Evolutionary conservation across 2,113 vertebrate genomes (phyloP).

Genomic region (Columba janthina): DNA sequence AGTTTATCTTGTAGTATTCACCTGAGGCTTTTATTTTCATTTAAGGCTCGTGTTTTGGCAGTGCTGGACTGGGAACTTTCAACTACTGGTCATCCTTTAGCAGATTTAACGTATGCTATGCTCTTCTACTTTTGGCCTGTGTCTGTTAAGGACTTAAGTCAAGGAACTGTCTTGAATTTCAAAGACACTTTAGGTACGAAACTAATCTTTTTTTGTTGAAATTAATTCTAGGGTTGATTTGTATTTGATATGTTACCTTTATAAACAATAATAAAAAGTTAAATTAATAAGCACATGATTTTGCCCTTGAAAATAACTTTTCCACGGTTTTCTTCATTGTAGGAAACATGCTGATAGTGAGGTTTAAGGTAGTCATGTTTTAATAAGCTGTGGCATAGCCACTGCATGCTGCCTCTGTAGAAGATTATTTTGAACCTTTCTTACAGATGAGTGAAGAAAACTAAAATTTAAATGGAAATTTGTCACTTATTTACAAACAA

Average conservation of each 20-base stretch:
- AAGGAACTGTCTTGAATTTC: background rate
- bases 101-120: constrained; percentile 84
- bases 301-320: background rate
- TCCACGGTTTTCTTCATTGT: background rate
- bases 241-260: background rate
- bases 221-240: background rate
- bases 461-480: background rate
- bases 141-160: background rate
- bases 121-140: constrained; percentile 80
- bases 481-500: background rate
- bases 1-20: background rate
- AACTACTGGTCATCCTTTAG: constrained; percentile 88
- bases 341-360: background rate
- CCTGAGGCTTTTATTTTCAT: constrained; percentile 27
- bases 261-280: background rate
- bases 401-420: background rate
- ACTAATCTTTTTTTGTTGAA: background rate
- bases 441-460: background rate
- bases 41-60: constrained; percentile 85
- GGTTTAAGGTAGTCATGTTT: background rate
- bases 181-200: constrained; percentile 62
- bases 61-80: constrained; percentile 96
- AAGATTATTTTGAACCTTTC: background rate
- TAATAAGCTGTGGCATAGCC: background rate
- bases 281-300: background rate